Evolutionary conservation across 2,888 invertebrate species (phyloP).

Genomic region (Polietes domitor): DNA sequence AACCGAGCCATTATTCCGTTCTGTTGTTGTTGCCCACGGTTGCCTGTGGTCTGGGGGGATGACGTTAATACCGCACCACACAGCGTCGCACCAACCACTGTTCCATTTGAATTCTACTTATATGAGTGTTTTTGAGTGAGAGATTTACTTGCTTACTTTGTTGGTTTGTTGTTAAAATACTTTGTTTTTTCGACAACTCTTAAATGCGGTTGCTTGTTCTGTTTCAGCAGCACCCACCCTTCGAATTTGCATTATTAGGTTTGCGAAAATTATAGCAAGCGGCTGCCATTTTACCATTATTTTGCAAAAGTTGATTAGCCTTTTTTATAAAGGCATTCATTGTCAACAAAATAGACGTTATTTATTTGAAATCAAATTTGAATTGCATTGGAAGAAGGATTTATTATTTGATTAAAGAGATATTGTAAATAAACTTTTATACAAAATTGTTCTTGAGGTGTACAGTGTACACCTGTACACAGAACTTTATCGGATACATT

Average conservation of each 20-base stretch:
- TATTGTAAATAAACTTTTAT: too few species aligned
- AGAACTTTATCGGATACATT: too few species aligned
- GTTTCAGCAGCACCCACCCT: conserved; percentile 74
- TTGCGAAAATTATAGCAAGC: conserved; percentile 76
- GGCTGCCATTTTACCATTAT: neutral
- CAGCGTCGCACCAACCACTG: too few species aligned
- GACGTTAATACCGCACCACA: neutral
- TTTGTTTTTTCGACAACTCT: conserved; percentile 19
- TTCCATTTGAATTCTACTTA: too few species aligned
- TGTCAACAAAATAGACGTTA: neutral
- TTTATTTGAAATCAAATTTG: too few species aligned
- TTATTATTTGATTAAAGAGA: neutral
- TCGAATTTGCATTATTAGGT: conserved; percentile 75
- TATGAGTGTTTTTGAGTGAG: neutral
- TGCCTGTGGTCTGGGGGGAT: neutral
- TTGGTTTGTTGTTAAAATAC: conserved; percentile 22
- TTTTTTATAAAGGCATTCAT: neutral
- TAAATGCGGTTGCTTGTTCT: conserved; percentile 19
- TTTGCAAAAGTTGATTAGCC: neutral
- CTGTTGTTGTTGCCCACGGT: neutral
- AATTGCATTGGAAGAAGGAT: neutral
- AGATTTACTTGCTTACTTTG: conserved; percentile 37
- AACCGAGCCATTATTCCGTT: neutral
- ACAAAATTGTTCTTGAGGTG: too few species aligned
- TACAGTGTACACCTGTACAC: too few species aligned